These are phyloP conservation scores for Rotaria macrura DNA, from an alignment of 2,888 invertebrate species.

Conservation along the genomic window DNA sequence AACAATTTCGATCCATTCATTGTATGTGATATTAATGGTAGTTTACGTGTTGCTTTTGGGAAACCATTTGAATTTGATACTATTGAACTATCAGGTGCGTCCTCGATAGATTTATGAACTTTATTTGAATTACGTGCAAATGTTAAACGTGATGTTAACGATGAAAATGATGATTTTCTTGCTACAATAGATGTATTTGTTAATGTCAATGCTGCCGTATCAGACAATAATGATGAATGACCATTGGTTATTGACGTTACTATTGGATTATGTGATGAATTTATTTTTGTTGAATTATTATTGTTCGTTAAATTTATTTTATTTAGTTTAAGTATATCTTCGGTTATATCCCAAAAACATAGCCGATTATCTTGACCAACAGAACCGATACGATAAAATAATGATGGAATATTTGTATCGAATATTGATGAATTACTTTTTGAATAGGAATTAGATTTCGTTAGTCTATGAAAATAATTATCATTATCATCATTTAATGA, in stretches of 20 bases:
- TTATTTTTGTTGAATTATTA: too few species aligned
- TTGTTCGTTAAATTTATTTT: neutral
- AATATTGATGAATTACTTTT: neutral
- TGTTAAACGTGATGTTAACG: neutral
- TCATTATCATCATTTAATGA: conserved; percentile 44
- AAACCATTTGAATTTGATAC: too few species aligned
- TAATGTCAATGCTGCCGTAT: neutral
- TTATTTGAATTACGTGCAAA: neutral
- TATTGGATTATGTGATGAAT: neutral
- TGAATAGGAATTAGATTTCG: conserved; percentile 23
- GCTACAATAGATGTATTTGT: neutral
- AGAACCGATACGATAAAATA: conserved; percentile 62
- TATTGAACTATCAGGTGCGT: neutral
- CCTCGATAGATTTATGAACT: neutral
- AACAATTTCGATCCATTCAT: neutral
- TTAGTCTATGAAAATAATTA: conserved; percentile 35
- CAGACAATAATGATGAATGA: neutral
- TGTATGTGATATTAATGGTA: neutral
- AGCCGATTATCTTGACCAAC: conserved; percentile 94
- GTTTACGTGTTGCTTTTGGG: neutral
- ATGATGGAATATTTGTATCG: neutral
- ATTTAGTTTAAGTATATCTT: conserved; percentile 65
- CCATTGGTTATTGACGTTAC: conserved; percentile 40
- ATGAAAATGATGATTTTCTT: conserved; percentile 5
- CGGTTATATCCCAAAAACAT: conserved; percentile 94